Conservation (phyloP, 2,888 invertebrate species). For the Invenusta paracnida region DNA sequence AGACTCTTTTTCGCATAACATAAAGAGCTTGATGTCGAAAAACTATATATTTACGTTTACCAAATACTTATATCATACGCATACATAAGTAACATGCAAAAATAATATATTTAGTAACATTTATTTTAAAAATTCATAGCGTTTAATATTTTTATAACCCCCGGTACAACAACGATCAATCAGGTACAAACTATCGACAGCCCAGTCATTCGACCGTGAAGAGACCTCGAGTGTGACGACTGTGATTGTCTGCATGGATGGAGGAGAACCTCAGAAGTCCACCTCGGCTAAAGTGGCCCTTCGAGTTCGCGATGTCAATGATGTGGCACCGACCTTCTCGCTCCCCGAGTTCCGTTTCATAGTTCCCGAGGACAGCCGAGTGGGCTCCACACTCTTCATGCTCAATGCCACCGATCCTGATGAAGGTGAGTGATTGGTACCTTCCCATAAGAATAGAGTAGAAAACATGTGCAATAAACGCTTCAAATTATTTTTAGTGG, state of each 20-base stretch:
- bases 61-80: too few species aligned
- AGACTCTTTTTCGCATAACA: too few species aligned
- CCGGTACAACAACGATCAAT: too few species aligned
- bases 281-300: slow-evolving; percentile 32
- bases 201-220: slow-evolving; percentile 31
- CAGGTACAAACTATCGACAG: slow-evolving; percentile 36
- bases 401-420: slow-evolving; percentile 36
- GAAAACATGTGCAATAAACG: too few species aligned
- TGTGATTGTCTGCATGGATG: slow-evolving; percentile 24
- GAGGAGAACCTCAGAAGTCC: slow-evolving; percentile 6
- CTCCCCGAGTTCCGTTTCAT: background rate
- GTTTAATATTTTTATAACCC: too few species aligned
- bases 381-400: slow-evolving; percentile 25
- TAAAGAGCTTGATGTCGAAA: too few species aligned
- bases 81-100: too few species aligned
- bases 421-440: background rate
- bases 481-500: too few species aligned
- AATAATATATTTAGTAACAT: too few species aligned
- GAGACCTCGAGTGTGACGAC: background rate
- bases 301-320: slow-evolving; percentile 33
- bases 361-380: slow-evolving; percentile 20
- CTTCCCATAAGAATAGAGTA: too few species aligned
- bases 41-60: too few species aligned
- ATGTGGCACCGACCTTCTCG: slow-evolving; percentile 28
- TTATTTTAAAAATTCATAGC: too few species aligned